These are phyloP conservation scores for Hydrolagus affinis DNA, from an alignment of 2,113 vertebrate species.

Conservation along the genomic window DNA sequence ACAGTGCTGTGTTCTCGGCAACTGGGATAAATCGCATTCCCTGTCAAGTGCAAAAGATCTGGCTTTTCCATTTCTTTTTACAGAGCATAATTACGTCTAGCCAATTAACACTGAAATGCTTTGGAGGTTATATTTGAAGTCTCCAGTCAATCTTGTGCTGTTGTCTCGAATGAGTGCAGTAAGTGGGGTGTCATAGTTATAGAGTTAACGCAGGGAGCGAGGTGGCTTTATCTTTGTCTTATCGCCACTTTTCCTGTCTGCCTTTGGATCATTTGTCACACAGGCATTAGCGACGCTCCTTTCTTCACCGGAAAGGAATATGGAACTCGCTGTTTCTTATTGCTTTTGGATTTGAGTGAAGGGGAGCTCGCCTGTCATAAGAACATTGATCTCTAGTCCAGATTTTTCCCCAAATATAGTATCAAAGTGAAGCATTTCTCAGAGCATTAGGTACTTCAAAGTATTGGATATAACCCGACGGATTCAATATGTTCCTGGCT, in stretches of 20 bases:
- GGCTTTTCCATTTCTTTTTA: not conserved
- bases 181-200: not conserved
- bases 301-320: conserved; percentile 15
- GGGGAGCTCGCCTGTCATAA: conserved; percentile 21
- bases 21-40: not conserved
- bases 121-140: not conserved
- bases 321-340: conserved; percentile 19
- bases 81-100: not conserved
- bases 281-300: not conserved
- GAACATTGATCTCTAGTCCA: not conserved
- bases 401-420: not conserved
- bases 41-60: not conserved
- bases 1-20: not conserved
- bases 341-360: conserved; percentile 26
- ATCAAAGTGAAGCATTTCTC: conserved; percentile 4
- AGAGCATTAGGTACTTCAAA: not conserved
- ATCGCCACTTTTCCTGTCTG: conserved; percentile 2
- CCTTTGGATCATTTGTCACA: not conserved
- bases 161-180: not conserved
- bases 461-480: too few species aligned
- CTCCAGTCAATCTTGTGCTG: not conserved
- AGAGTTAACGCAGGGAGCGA: not conserved
- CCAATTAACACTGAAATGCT: not conserved
- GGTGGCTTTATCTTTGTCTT: conserved; percentile 10
- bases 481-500: too few species aligned